Evolutionary conservation across 2,888 invertebrate species (phyloP).

Genomic region (Nomada ferruginata): DNA sequence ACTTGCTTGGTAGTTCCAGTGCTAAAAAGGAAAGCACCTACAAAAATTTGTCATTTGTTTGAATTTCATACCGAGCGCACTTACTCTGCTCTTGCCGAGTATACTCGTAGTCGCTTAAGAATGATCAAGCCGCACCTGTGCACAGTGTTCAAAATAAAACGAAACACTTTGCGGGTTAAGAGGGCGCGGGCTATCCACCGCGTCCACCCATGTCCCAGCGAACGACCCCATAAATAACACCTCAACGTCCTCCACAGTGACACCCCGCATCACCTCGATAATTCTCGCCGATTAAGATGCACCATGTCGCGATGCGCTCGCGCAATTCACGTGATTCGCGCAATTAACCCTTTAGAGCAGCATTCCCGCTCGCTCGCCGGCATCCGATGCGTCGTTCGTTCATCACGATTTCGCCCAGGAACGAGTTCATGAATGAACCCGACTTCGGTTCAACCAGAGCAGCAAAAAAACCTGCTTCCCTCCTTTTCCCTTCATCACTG

Average conservation of each 20-base stretch:
- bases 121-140: too few relatives aligned
- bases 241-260: not conserved
- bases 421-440: slow-evolving; percentile 80
- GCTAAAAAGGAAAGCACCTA: too few relatives aligned
- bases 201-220: too few relatives aligned
- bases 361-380: slow-evolving; percentile 74
- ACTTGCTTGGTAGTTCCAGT: too few relatives aligned
- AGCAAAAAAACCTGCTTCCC: slow-evolving; percentile 50
- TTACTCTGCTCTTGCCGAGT: too few relatives aligned
- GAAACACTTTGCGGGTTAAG: too few relatives aligned
- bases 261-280: slow-evolving; percentile 10
- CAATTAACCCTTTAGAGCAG: slow-evolving; percentile 68
- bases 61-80: too few relatives aligned
- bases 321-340: slow-evolving; percentile 70
- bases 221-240: too few relatives aligned
- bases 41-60: too few relatives aligned
- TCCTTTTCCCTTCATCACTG: not conserved
- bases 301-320: slow-evolving; percentile 61
- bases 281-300: slow-evolving; percentile 67
- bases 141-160: too few relatives aligned
- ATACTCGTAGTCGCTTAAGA: too few relatives aligned
- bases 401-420: slow-evolving; percentile 71
- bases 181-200: too few relatives aligned
- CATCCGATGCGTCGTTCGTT: slow-evolving; percentile 64
- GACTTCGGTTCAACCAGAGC: slow-evolving; percentile 34